Evolutionary conservation across 2,797 vertebrate species (phyloP).

Genomic region (Pipistrellus pipistrellus): DNA sequence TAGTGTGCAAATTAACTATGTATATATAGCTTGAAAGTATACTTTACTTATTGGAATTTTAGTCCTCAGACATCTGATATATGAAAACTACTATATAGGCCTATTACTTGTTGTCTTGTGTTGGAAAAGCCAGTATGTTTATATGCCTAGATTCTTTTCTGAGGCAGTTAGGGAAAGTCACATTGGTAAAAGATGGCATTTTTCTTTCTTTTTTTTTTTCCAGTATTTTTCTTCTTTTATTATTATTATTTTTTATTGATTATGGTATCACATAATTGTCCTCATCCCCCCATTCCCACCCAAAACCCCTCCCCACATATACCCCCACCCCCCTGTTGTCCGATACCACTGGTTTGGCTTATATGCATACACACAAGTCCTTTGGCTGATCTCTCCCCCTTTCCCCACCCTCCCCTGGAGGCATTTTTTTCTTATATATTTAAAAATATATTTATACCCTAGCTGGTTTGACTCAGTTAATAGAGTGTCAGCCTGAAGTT

Average conservation of each 20-base stretch:
- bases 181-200: neutral
- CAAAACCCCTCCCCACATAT: no score
- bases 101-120: neutral
- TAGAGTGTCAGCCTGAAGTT: neutral
- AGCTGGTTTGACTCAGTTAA: no score
- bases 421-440: neutral
- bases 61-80: neutral
- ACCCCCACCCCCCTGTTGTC: no score
- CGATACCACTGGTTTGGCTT: no score
- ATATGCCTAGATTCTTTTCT: neutral
- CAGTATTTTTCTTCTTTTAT: no score
- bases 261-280: no score
- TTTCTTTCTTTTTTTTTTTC: neutral
- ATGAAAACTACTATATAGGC: neutral
- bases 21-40: neutral
- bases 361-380: no score
- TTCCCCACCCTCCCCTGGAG: no score
- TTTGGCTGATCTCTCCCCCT: no score
- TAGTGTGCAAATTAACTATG: neutral
- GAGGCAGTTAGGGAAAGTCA: neutral
- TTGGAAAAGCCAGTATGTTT: neutral
- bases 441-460: neutral
- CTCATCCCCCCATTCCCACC: no score
- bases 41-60: neutral
- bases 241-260: no score